These are phyloP conservation scores for Gastrophryne carolinensis DNA, from an alignment of 2,797 vertebrate genomes.

Conservation along the genomic window DNA sequence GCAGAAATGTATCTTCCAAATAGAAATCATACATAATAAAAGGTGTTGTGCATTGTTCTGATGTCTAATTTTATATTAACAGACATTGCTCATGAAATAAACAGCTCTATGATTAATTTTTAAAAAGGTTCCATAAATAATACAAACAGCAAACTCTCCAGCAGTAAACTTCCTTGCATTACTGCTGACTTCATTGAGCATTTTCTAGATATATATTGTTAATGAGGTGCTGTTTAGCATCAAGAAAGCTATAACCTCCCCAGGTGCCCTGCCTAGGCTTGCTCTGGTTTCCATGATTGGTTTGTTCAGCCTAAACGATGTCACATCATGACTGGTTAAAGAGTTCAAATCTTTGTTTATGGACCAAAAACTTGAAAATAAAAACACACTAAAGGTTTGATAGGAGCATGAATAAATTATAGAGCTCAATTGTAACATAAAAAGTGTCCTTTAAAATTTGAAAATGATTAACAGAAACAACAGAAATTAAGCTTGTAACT, in stretches of 20 bases:
- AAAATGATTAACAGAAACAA: no score
- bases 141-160: background rate
- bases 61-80: background rate
- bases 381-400: no score
- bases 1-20: background rate
- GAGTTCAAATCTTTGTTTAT: no score
- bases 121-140: constrained; percentile 34
- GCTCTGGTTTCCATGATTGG: background rate
- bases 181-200: constrained; percentile 27
- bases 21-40: background rate
- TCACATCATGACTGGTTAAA: no score
- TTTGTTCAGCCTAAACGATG: constrained; percentile 26
- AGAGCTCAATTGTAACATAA: no score
- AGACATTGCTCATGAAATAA: constrained; percentile 5
- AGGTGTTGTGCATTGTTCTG: background rate
- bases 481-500: no score
- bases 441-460: no score
- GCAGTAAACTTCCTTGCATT: constrained; percentile 6
- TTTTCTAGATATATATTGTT: constrained; percentile 5
- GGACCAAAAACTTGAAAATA: no score
- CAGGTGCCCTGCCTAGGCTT: background rate
- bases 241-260: background rate
- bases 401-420: no score
- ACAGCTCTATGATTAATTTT: constrained; percentile 11
- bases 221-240: background rate